Percentiles rank a stretch among this genome's conserved stretches.
Conservation (phyloP, 2,888 invertebrate species). For the Drosophila bunnanda region DNA sequence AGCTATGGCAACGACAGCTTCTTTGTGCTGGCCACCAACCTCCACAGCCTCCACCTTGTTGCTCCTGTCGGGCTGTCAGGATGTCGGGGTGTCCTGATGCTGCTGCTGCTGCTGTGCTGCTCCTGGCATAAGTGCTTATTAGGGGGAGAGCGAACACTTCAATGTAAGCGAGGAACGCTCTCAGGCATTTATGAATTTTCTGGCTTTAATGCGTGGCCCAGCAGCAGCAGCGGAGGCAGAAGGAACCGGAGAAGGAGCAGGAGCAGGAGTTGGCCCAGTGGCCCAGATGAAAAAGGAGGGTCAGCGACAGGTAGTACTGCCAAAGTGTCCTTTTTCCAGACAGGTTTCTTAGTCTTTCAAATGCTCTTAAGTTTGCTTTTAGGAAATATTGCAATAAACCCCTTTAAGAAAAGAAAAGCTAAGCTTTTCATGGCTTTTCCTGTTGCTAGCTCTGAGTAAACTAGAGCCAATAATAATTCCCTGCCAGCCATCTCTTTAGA, state of each 20-base stretch:
- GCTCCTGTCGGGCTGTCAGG: slow-evolving; percentile 11
- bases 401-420: too few relatives aligned
- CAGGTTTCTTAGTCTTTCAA: neutral
- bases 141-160: slow-evolving; percentile 55
- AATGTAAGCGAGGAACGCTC: slow-evolving; percentile 54
- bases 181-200: slow-evolving; percentile 74
- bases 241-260: neutral
- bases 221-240: neutral
- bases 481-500: neutral
- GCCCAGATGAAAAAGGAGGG: slow-evolving; percentile 22
- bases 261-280: slow-evolving; percentile 17
- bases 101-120: slow-evolving; percentile 6
- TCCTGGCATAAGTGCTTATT: slow-evolving; percentile 63
- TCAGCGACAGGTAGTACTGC: slow-evolving; percentile 8
- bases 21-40: slow-evolving; percentile 36
- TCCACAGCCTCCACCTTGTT: slow-evolving; percentile 18
- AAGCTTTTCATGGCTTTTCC: neutral
- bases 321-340: neutral
- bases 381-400: too few relatives aligned
- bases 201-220: slow-evolving; percentile 60
- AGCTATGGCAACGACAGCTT: slow-evolving; percentile 50
- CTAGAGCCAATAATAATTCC: slow-evolving; percentile 10
- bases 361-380: neutral
- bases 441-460: neutral
- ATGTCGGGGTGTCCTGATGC: slow-evolving; percentile 11